These are phyloP conservation scores for Heteronetta atricapilla DNA, from an alignment of 2,113 vertebrate genomes.

Conservation along the genomic window DNA sequence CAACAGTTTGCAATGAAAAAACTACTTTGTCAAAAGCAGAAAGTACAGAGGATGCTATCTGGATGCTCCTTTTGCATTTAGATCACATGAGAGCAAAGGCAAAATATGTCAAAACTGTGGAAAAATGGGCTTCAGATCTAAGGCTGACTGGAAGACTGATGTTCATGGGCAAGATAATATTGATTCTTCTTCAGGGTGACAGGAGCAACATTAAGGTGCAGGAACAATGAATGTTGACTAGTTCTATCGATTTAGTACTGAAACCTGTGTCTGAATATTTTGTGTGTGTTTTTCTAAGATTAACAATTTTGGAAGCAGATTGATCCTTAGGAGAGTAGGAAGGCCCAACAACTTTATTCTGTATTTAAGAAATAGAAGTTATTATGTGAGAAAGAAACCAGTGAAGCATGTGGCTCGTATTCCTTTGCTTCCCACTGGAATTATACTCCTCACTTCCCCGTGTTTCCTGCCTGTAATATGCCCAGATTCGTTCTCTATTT, in stretches of 20 bases:
- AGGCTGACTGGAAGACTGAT: slow-evolving; percentile 85
- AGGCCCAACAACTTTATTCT: not conserved
- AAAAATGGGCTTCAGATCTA: slow-evolving; percentile 83
- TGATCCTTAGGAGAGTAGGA: slow-evolving; percentile 27
- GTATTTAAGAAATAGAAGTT: not conserved
- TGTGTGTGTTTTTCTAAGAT: slow-evolving; percentile 51
- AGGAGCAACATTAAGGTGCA: slow-evolving; percentile 83
- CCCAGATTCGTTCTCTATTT: not conserved
- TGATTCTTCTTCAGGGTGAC: slow-evolving; percentile 87
- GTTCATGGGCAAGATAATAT: slow-evolving; percentile 84
- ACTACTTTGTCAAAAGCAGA: slow-evolving; percentile 19
- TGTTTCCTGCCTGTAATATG: not conserved
- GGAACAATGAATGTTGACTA: slow-evolving; percentile 53
- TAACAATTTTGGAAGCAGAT: slow-evolving; percentile 20
- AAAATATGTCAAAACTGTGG: slow-evolving; percentile 83
- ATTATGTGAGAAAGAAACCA: not conserved
- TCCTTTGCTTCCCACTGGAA: not conserved
- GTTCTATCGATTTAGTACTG: slow-evolving; percentile 55
- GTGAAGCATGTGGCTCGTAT: not conserved
- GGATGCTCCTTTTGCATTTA: slow-evolving; percentile 81
- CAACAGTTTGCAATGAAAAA: not conserved
- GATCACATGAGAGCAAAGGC: slow-evolving; percentile 89
- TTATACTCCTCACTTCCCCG: not conserved
- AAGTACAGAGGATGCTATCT: slow-evolving; percentile 53
- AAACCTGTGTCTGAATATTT: slow-evolving; percentile 41